Evolutionary conservation across 2,888 invertebrate species (phyloP), one percentile per base, ranked within the genome.

Genomic region (Chloromyia formosa): DNA sequence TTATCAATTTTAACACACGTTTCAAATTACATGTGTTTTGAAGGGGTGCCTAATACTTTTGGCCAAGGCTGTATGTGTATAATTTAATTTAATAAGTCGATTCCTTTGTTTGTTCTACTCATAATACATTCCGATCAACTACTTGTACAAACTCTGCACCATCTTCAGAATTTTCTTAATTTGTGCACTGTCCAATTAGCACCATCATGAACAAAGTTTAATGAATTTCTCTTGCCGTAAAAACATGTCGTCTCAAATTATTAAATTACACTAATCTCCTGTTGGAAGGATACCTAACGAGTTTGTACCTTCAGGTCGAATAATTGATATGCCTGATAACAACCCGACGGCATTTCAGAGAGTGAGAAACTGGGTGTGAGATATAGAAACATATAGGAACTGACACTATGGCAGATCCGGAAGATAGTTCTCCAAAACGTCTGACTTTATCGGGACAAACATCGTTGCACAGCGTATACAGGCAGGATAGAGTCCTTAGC

Each of bases 261-360:
- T 71, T 71, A 56, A 71, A 71, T 71, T 58, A 71, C 56, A 71
- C 71, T 71, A 71, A 71, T 71, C 71, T 71, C 10, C 45, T 49
- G 20, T 20, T 22, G 42, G 16, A 71, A 40, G 71, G 71, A 56
- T 58, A 18, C 40, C 71, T 71, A 71, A 71, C 71, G 58, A 71
- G 42, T 40, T 71, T 40, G 56, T 71, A 71, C 56, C 71, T 71
- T 71, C 40, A 40, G 71, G 71, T 56, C 71, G 71, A 71, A 71
- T 71, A 71, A 71, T 71, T 71, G 71, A 71, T 71, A 71, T 71
- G 71, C 71, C 20, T 71, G 71, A 58, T 71, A 71, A 56, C 71
- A 71, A 22, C 56, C 58, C 10, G 56, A 18, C 35, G 40, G 58
- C 27, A 35, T 35, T 35, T 35, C 27, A 35, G 18, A 40, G 18